Base-by-base conservation (phyloP, 2,113 vertebrate genomes). In the Rhynchopsitta pachyrhyncha region DNA sequence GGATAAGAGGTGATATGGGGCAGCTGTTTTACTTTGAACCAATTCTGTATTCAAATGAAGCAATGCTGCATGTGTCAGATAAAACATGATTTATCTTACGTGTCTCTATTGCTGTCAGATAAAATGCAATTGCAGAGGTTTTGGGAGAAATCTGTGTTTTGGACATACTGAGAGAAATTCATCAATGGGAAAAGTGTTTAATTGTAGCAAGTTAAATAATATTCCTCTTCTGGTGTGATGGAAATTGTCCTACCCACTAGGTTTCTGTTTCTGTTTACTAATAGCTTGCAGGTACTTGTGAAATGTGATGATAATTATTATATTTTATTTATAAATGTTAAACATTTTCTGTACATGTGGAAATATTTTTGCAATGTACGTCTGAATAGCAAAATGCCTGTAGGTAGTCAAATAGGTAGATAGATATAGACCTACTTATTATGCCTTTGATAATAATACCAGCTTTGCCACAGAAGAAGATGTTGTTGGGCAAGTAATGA, bases 41-140 rank as follows among this genome's bases (percentile, higher is more conserved):
- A 86, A 79, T 96, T 90, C 85, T 84, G 70, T 92, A 97, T 96
- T 96, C 92, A 96, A 94, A 96, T 88, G 86, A 90, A 90, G 94
- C 75, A 41, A 84, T 77, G 90, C 95, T 96, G 93, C 89, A 91
- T 68, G 57, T 96, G 86, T 95, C 95, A 94, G 93, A 95, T 95
- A 95, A 97, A 96, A 82, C 10, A 10, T 93, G 92, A 96, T 97
- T 94, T 95, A 95, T 95, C 93, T 89, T 39, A 46, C 2, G 1
- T 83, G 90, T 87, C 64, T 93, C 69, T 90, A 57, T 87, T 50
- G 49, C 75, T 93, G 90, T 91, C 80, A 91, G 80, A 94, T 95
- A 88, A 91, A 92, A 74, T 52, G 60, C 74, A 86, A 31, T 96
- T 93, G 90, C 85, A 79, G 82, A 92, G 64, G 57, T 73, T 91